Percentiles rank a stretch among this genome's conserved stretches.
Conservation (phyloP, 2,113 vertebrate species). For the Amphiprion percula region DNA sequence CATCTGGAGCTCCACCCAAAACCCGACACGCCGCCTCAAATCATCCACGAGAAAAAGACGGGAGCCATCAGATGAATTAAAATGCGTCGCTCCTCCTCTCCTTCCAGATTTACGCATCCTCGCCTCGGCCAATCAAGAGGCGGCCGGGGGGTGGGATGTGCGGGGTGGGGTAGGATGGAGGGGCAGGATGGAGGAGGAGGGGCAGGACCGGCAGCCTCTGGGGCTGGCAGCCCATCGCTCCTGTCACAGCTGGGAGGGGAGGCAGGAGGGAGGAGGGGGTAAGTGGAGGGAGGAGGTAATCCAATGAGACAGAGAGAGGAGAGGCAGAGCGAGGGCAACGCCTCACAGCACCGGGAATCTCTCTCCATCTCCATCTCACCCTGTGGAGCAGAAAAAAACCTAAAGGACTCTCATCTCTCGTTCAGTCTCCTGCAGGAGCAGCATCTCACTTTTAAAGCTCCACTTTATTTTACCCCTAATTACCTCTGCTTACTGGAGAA, state of each 20-base stretch:
- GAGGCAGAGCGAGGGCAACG: conserved; percentile 78
- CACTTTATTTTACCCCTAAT: not conserved
- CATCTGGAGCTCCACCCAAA: conserved; percentile 42
- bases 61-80: conserved; percentile 81
- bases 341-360: conserved; percentile 77
- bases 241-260: conserved; percentile 82
- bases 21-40: conserved; percentile 55
- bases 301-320: conserved; percentile 81
- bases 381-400: conserved; percentile 71
- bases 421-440: conserved; percentile 60
- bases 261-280: conserved; percentile 21
- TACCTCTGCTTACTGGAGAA: conserved; percentile 37
- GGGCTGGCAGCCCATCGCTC: conserved; percentile 71
- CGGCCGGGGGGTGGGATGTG: not conserved
- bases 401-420: conserved; percentile 63
- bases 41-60: conserved; percentile 64
- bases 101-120: conserved; percentile 59
- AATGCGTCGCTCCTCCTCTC: conserved; percentile 69
- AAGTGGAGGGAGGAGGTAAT: conserved; percentile 74
- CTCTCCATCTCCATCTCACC: conserved; percentile 69
- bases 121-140: conserved; percentile 68
- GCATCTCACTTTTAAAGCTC: conserved; percentile 14
- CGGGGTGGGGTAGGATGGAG: not conserved
- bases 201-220: conserved; percentile 71
- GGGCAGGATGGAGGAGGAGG: conserved; percentile 43